Base-by-base conservation (phyloP, 2,888 invertebrate genomes). In the Notodonta dromedarius region DNA sequence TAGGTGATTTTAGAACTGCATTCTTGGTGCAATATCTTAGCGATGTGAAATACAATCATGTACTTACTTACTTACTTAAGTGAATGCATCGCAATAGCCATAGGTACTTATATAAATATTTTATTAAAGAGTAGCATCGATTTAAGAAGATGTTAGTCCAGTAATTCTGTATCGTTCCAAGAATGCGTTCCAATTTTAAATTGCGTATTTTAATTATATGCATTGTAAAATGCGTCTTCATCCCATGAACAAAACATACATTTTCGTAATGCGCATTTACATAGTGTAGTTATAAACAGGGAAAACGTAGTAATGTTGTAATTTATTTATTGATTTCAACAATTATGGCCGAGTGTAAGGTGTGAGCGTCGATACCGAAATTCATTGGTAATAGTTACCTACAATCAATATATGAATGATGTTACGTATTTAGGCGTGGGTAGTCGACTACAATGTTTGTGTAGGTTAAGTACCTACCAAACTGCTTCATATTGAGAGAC, bases 271-370 rank as follows among this genome's bases (percentile, higher is more conserved):
- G 24, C 24, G 5, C 32, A 52, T 52, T 52, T 32, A 32, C 52
- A 52, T 52, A 32, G 32, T 5, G 50, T 50, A 50, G 16, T 9
- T 50, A 50, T 1, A 52, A 52, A 50, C 24, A 51, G 24, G 24
- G 52, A 51, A 51, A 52, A 52, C 42, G 16, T 8, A 24, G 51
- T 58, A 52, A 58, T 58, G 42, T 42, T 52, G 42, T 58, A 59
- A 67, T 50, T 7, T 64, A 67, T 59, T 59, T 57, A 67, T 64
- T 64, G 50, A 64, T 64, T n/a, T 63, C 60, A 60, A 46, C 50
- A 44, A 58, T 32, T 24, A 42, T 9, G 16, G 16, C 16, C 50
- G 50, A 1, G 13, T 24, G n/a, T n/a, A n/a, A n/a, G n/a, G n/a
- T 32, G 52, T 13, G 32, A 13, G 32, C 12, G 24, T 24, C 6